phyloP scores from a whole-genome alignment of 2,888 invertebrate genomes.

The Uropetala carovei region DNA sequence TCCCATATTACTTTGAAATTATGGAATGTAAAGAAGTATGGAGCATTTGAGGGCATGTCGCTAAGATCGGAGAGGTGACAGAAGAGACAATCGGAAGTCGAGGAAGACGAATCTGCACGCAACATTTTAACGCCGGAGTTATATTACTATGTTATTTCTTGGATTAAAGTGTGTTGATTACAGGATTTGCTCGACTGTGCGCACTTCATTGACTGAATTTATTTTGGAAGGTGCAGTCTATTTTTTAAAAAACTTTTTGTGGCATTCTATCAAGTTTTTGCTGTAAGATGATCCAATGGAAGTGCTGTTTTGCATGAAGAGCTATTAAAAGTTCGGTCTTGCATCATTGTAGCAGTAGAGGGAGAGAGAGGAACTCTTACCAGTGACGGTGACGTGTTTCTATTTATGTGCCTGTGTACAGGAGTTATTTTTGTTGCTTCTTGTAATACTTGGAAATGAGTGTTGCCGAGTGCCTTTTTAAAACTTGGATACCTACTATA shows the following conservation, averaged over 20 bases:
- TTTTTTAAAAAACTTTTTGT: background rate
- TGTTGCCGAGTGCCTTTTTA: constrained; percentile 49
- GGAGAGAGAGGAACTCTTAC: background rate
- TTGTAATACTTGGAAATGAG: constrained; percentile 42
- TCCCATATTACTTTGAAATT: constrained; percentile 90
- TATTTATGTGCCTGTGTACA: background rate
- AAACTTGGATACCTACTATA: background rate
- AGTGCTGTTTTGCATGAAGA: background rate
- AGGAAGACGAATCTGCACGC: background rate
- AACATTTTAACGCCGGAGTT: background rate
- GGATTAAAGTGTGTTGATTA: background rate
- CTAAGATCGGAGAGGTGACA: background rate
- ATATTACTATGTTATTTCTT: background rate
- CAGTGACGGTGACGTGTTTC: constrained; percentile 51
- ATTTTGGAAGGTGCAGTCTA: background rate
- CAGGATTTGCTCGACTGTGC: background rate
- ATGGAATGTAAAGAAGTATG: constrained; percentile 99
- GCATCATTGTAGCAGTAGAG: background rate
- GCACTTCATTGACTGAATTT: background rate
- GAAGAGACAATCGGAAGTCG: background rate
- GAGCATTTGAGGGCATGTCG: constrained; percentile 76
- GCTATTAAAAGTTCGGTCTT: background rate
- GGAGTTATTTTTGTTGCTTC: constrained; percentile 51
- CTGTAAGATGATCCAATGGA: background rate
- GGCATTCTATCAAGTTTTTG: background rate